phyloP scores from a whole-genome alignment of 2,797 vertebrate species.

The Adrianichthys oophorus region DNA sequence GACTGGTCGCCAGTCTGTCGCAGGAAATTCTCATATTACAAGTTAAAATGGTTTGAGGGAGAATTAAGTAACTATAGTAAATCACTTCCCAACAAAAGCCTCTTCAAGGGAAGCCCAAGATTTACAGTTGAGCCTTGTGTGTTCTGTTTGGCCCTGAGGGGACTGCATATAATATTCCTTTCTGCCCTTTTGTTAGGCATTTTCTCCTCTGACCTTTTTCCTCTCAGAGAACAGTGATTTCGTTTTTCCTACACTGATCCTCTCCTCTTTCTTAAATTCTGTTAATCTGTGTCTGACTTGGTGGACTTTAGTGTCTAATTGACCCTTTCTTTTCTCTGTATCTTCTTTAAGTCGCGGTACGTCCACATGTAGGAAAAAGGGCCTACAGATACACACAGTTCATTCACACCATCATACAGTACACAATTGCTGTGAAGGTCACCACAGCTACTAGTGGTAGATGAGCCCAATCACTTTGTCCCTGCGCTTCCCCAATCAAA shows the following conservation, averaged over 20 bases:
- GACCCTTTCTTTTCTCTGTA: conserved; percentile 19
- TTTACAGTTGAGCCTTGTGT: conserved; percentile 35
- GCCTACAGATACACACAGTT: not conserved
- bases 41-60: conserved; percentile 8
- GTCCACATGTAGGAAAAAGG: not conserved
- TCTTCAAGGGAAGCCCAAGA: conserved; percentile 10
- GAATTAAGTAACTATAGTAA: conserved; percentile 18
- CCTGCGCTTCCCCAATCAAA: conserved; percentile 60
- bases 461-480: conserved; percentile 59
- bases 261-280: conserved; percentile 9
- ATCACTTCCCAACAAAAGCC: conserved; percentile 29
- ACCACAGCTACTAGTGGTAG: conserved; percentile 41
- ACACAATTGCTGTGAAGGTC: conserved; percentile 62
- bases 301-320: conserved; percentile 28
- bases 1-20: no score
- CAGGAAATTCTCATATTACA: conserved; percentile 4
- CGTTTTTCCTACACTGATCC: conserved; percentile 29
- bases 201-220: conserved; percentile 55
- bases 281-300: conserved; percentile 16
- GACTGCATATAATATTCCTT: conserved; percentile 22
- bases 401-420: not conserved
- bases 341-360: conserved; percentile 13
- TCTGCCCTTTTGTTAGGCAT: conserved; percentile 31
- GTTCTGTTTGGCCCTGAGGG: conserved; percentile 22
- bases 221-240: conserved; percentile 28